Base-by-base conservation (phyloP, 2,113 vertebrate genomes). In the Corapipo altera region DNA sequence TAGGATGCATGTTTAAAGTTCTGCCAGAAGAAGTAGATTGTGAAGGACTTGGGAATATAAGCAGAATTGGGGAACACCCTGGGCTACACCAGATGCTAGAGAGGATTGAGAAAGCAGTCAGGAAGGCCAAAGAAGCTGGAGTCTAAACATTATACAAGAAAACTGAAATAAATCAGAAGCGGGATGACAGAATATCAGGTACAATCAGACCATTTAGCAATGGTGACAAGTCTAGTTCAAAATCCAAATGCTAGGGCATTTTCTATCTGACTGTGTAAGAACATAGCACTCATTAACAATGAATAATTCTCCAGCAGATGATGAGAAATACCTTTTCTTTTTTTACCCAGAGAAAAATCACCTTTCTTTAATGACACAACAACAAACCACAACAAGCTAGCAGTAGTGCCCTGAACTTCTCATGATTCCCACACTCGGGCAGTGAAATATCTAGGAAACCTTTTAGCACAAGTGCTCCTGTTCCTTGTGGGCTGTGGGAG, bases 391-490 rank as follows among this genome's bases (percentile, higher is more conserved):
- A 93, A 41, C 10, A 81, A 91, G 15, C 30, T 41, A 48, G 26
- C 17, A 16, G 9, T 6, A 70, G 20, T 5, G 23, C 46, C 66
- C 62, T 0, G 0, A 89, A 55, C n/a, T 41, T 78, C 61, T 46
- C 48, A 41, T 0, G 1, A 12, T 13, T 80, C 39, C 24, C 28
- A 73, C 37, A 15, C 0, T 15, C 12, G 14, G 43, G 8, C 6
- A 52, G 67, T 7, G 37, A 70, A 71, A 61, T 15, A 28, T 11
- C 19, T 52, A 24, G 39, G n/a, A 66, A 73, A 83, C 7, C 28
- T 28, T 26, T 16, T 1, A 52, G 35, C 52, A 76, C 21, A 64
- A 30, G 58, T 14, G 21, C 7, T 84, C 33, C 20, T 21, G 71
- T 32, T 46, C 51, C 58, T 5, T 1, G 1, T 7, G 13, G 55